Percentiles rank a stretch among this genome's conserved stretches.
Conservation (phyloP, 1,140 invertebrate species). For the Sogatella furcifera region DNA sequence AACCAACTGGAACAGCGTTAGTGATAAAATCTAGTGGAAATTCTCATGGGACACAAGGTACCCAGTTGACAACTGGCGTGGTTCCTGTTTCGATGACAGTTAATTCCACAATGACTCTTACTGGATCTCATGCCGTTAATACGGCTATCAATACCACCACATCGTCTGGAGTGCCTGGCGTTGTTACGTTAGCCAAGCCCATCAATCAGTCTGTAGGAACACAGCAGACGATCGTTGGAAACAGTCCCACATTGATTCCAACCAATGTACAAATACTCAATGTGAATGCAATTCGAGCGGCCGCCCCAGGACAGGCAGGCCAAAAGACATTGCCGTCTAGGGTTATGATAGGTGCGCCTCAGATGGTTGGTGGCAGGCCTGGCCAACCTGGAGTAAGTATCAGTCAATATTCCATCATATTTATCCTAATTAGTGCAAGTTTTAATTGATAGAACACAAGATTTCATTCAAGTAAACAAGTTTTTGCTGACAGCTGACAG, state of each 20-base stretch:
- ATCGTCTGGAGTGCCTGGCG: slow-evolving; percentile 34
- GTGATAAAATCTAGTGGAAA: slow-evolving; percentile 52
- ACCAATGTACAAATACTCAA: slow-evolving; percentile 79
- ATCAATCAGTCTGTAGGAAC: slow-evolving; percentile 40
- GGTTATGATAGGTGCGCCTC: slow-evolving; percentile 62
- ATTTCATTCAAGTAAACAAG: no score
- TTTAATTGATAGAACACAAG: no score
- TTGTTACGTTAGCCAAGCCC: slow-evolving; percentile 40
- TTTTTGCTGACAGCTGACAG: not conserved
- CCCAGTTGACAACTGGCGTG: slow-evolving; percentile 34
- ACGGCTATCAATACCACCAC: slow-evolving; percentile 18
- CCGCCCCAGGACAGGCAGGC: slow-evolving; percentile 48
- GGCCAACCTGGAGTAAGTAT: slow-evolving; percentile 65
- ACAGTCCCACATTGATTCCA: slow-evolving; percentile 47
- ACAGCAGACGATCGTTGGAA: slow-evolving; percentile 40
- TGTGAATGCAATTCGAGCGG: slow-evolving; percentile 56
- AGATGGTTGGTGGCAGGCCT: slow-evolving; percentile 67
- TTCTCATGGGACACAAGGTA: slow-evolving; percentile 23
- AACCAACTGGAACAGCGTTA: slow-evolving; percentile 48
- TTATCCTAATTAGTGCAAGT: no score
- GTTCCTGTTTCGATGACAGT: slow-evolving; percentile 59
- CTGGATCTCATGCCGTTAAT: slow-evolving; percentile 24
- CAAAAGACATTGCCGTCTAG: slow-evolving; percentile 64
- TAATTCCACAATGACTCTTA: slow-evolving; percentile 39
- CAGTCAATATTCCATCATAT: not conserved